Percentiles rank a stretch among this genome's conserved stretches.
Conservation (phyloP, 2,888 invertebrate species). For the Xestia sexstrigata region DNA sequence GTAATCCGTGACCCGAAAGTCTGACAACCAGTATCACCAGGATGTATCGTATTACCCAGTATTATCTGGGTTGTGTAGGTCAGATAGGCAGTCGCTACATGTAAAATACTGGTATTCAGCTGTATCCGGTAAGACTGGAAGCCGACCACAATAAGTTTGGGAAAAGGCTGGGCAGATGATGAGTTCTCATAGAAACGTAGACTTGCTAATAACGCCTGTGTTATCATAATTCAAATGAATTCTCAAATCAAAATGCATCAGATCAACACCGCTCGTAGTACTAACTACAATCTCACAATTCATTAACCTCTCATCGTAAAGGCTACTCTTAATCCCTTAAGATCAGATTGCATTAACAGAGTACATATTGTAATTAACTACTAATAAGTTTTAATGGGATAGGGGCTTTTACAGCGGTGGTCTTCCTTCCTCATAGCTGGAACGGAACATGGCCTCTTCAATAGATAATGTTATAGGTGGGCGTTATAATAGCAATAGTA, state of each 20-base stretch:
- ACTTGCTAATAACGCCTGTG: neutral
- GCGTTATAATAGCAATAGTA: neutral
- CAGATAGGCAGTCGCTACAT: no score
- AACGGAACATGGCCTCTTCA: conserved; percentile 47
- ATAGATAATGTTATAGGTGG: conserved; percentile 31
- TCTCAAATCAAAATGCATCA: conserved; percentile 1
- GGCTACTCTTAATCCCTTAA: conserved; percentile 24
- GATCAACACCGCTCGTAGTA: neutral
- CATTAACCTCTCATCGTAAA: conserved; percentile 26
- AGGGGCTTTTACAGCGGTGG: conserved; percentile 52
- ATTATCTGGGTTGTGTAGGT: no score
- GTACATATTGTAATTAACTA: conserved; percentile 65
- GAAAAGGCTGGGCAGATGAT: no score
- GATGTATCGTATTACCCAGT: no score
- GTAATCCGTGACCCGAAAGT: no score
- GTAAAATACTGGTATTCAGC: no score
- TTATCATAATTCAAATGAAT: neutral
- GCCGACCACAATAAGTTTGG: no score
- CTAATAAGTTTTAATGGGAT: conserved; percentile 47
- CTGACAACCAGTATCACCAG: no score
- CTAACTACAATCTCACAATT: conserved; percentile 10
- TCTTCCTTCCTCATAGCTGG: conserved; percentile 23
- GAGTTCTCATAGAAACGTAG: neutral
- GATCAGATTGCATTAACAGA: conserved; percentile 44
- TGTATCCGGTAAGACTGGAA: no score